Percentiles rank a stretch among this genome's conserved stretches.
phyloP scores from a whole-genome alignment of 2,113 vertebrate species.

The Tyrannus savana region DNA sequence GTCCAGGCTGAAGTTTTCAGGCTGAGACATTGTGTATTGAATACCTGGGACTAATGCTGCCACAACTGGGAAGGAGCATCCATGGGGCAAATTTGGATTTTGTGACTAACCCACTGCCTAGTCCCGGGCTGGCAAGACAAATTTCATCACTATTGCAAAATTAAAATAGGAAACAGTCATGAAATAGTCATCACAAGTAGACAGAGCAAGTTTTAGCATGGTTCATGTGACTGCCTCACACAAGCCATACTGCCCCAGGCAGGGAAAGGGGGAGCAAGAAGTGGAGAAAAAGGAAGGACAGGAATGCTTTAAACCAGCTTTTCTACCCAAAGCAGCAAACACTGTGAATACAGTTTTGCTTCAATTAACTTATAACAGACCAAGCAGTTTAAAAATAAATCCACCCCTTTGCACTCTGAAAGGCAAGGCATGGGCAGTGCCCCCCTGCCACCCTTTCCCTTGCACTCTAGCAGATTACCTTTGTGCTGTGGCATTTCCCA shows the following conservation, averaged over 20 bases:
- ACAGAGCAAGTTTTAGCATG: not conserved
- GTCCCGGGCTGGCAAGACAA: not conserved
- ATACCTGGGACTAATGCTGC: not conserved
- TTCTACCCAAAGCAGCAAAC: not conserved
- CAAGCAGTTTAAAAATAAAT: not conserved
- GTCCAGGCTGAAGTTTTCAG: not conserved
- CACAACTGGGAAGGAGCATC: not conserved
- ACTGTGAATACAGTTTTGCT: not conserved
- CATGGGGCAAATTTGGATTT: not conserved
- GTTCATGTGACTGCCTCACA: not conserved
- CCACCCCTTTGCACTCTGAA: not conserved
- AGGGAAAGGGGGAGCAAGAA: not conserved
- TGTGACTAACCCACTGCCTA: not conserved
- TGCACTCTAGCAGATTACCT: not conserved
- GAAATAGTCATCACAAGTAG: not conserved
- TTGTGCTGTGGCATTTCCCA: not conserved
- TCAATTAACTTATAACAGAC: not conserved
- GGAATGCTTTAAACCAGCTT: not conserved
- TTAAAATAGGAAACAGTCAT: not conserved
- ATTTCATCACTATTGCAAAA: not conserved
- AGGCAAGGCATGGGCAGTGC: not conserved
- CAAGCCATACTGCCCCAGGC: not conserved
- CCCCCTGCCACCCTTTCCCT: not conserved
- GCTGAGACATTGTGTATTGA: not conserved
- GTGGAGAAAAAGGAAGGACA: not conserved